Evolutionary conservation across 2,888 invertebrate species (phyloP).

Genomic region (Deroplatys truncata): DNA sequence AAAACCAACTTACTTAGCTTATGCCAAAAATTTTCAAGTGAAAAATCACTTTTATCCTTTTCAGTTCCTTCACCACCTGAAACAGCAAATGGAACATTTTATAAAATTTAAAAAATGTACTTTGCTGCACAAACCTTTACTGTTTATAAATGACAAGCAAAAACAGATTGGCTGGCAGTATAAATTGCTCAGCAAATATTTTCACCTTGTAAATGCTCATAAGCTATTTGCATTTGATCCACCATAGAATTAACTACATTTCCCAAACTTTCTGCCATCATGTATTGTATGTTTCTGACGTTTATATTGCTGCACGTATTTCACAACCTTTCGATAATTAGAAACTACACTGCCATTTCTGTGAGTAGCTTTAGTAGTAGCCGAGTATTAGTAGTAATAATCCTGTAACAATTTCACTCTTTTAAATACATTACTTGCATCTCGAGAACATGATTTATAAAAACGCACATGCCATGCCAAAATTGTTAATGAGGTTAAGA

Average conservation of each 20-base stretch:
- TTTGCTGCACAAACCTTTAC: neutral
- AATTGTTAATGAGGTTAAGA: no score
- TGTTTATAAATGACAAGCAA: neutral
- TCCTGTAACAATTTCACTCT: no score
- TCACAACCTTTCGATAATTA: no score
- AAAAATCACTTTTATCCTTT: neutral
- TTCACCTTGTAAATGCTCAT: conserved; percentile 7
- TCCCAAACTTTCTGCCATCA: conserved; percentile 2
- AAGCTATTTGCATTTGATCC: neutral
- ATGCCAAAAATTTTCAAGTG: conserved; percentile 15
- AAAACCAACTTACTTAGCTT: neutral
- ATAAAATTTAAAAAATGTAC: neutral
- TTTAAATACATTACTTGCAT: no score
- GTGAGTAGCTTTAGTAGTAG: no score
- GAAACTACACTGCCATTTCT: no score
- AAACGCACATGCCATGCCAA: no score
- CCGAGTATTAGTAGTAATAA: no score
- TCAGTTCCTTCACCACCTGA: neutral
- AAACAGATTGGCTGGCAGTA: neutral
- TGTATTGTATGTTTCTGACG: neutral
- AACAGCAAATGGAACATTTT: neutral
- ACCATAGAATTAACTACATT: neutral
- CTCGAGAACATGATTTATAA: no score
- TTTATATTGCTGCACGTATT: no score
- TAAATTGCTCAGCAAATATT: neutral